These are phyloP conservation scores for Apoderus coryli DNA, from an alignment of 2,888 invertebrate genomes.

Conservation along the genomic window DNA sequence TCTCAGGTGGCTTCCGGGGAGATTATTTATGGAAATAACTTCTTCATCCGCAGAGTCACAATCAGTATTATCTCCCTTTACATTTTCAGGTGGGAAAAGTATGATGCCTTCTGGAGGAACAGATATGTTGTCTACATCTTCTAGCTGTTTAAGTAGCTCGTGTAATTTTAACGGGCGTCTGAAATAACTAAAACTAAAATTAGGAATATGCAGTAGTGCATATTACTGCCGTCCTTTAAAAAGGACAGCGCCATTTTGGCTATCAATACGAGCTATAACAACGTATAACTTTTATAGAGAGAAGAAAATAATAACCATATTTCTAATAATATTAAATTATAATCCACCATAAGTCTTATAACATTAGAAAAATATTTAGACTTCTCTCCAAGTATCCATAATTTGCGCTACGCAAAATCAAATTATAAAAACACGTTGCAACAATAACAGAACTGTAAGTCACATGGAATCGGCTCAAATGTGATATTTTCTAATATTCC, in stretches of 20 bases:
- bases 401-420: too few species aligned
- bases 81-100: slow-evolving; percentile 10
- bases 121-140: background rate
- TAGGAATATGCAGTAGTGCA: background rate
- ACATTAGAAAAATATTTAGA: too few species aligned
- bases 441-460: too few species aligned
- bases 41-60: slow-evolving; percentile 10
- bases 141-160: slow-evolving; percentile 6
- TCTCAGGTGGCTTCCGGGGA: slow-evolving; percentile 1
- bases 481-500: too few species aligned
- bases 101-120: slow-evolving; percentile 5
- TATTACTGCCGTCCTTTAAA: slow-evolving; percentile 2
- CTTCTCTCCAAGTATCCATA: too few species aligned
- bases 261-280: slow-evolving; percentile 1
- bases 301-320: too few species aligned
- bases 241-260: slow-evolving; percentile 3
- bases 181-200: background rate
- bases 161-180: slow-evolving; percentile 6
- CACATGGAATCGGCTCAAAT: too few species aligned
- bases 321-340: too few species aligned
- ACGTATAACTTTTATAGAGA: slow-evolving; percentile 1
- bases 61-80: slow-evolving; percentile 9
- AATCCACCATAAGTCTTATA: too few species aligned
- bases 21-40: slow-evolving; percentile 5
- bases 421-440: too few species aligned